Conservation (phyloP, 2,113 vertebrate species). For the Laticauda laticaudata region DNA sequence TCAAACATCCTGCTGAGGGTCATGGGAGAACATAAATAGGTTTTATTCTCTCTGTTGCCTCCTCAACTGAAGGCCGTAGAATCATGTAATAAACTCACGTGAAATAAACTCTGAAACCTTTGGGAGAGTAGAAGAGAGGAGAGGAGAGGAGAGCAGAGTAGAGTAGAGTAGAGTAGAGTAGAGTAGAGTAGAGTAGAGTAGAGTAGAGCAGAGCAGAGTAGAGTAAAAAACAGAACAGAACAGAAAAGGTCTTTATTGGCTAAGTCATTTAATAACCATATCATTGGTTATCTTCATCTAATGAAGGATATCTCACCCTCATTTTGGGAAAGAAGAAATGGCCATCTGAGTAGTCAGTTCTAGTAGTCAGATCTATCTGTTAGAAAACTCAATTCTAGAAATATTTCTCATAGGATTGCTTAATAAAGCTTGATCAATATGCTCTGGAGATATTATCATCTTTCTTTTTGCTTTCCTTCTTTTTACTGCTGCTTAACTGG, state of each 20-base stretch:
- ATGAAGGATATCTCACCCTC: neutral
- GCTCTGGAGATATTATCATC: neutral
- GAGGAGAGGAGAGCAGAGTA: no score
- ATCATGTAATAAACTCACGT: neutral
- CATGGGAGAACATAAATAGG: neutral
- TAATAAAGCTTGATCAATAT: neutral
- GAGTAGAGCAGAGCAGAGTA: neutral
- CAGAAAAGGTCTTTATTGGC: neutral
- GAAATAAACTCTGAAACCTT: neutral
- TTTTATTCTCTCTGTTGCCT: neutral
- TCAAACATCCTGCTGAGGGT: neutral
- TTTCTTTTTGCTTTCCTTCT: neutral
- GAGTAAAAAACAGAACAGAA: neutral
- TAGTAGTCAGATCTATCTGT: neutral
- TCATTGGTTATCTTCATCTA: neutral
- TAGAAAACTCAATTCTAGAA: no score
- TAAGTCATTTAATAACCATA: neutral
- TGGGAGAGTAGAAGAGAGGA: neutral
- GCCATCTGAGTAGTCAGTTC: neutral
- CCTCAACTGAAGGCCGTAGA: neutral
- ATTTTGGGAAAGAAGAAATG: no score
- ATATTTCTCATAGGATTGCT: neutral
- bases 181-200: neutral
- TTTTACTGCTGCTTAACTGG: neutral
- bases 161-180: no score